Evolutionary conservation across 1,140 invertebrate species (phyloP), one percentile per base, ranked within the genome.

Genomic region (Oedothorax gibbosus): DNA sequence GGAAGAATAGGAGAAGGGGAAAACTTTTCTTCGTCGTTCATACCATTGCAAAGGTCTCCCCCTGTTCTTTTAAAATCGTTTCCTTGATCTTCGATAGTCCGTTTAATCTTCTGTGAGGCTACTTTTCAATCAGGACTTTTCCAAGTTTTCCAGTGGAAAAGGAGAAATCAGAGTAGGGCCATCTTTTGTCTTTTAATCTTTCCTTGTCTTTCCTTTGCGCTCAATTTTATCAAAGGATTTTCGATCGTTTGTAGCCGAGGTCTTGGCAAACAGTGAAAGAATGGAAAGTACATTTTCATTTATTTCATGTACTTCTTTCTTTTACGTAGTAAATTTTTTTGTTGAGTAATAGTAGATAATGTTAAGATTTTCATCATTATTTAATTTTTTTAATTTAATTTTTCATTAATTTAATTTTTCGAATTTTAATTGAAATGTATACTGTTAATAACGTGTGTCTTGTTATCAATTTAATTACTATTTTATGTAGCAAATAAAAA

Each of bases 131-230:
- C 80, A 82, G 68, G 69, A 73, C 68, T 82, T 81, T 7, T 35
- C 15, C 65, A 71, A 77, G 35, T 56, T 64, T 73, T 82, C 73
- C 65, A 20, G 20, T n/a, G 35, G 11, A 50, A 64, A 77, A 5
- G 20, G 35, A 57, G 53, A 72, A 73, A 18, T 10, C 54, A 56
- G 54, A 54, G 57, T 64, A 50, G 68, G 35, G 35, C 54, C 49
- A 20, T 82, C 80, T 82, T 73, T 82, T 82, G 80, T 82, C 80
- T 64, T 82, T 82, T 82, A 82, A 73, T 82, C 69, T 82, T 82
- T 68, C n/a, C 35, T 53, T 71, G 35, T 77, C 21, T 50, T 71
- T 12, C 7, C n/a, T 64, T 62, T 18, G 9, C 6, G 20, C 49
- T 66, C 20, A 21, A 35, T 35, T 35, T 35, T 35, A 5, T 15